Base-by-base conservation (phyloP, 2,797 vertebrate genomes). In the Acanthiza pusilla region DNA sequence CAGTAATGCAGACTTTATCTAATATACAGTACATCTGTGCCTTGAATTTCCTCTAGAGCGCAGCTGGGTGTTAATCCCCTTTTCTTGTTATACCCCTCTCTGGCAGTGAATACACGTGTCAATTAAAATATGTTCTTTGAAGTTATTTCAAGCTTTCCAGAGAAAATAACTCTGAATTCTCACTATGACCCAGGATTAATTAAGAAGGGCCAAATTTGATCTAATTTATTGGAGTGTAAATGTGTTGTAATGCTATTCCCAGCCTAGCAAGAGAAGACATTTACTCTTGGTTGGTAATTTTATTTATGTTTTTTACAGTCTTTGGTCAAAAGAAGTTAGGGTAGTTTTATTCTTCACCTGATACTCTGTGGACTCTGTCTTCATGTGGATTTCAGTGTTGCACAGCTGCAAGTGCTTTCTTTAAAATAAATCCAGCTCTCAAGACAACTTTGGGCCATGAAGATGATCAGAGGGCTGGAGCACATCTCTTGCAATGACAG, bases 61-160 rank as follows among this genome's bases (percentile, higher is more conserved):
- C 80, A 90, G 86, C 85, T 91, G 68, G 70, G 87, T 84, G 88
- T 75, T 97, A 95, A 96, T 95, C 88, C 85, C 74, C 47, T 78
- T 94, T 97, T 91, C 83, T 93, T 94, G 91, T 95, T 88, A 94
- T 67, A 95, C 65, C 54, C 78, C 34, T 85, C 60, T 85, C 47
- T 68, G 95, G 73, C 92, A 93, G 84, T 73, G 94, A 95, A 92
- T 89, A 91, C 90, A 93, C 66, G 93, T 97, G 83, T 93, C 96
- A 97, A 96, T 96, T 97, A 97, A 96, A 97, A 91, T n/a, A 81
- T 11, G 11, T 63, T 89, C 96, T 97, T 97, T 96, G 96, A 97
- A 97, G 94, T 84, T 91, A 63, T 80, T 94, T 96, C 84, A 88
- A 67, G 73, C 80, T 96, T 96, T 94, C 80, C 60, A 72, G 62